phyloP scores from a whole-genome alignment of 2,113 vertebrate genomes.

The Casuarius casuarius region DNA sequence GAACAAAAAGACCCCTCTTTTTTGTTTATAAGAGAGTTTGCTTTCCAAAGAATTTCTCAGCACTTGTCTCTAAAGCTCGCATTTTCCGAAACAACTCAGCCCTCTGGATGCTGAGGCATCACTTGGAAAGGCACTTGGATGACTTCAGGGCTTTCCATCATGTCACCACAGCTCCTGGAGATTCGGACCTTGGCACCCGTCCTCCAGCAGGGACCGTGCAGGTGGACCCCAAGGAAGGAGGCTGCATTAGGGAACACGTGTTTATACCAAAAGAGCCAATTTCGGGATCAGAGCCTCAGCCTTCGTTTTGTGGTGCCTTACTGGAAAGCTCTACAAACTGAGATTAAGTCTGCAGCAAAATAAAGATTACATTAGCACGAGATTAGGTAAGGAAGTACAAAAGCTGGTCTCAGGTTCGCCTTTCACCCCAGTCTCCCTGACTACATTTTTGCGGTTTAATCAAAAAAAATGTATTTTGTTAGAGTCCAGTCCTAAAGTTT shows the following conservation, averaged over 20 bases:
- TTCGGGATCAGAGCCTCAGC: not conserved
- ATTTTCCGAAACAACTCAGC: not conserved
- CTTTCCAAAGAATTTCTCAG: not conserved
- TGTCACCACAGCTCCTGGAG: not conserved
- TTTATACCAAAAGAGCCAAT: not conserved
- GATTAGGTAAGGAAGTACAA: not conserved
- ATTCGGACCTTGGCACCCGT: not conserved
- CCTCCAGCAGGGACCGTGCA: not conserved
- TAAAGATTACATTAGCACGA: not conserved
- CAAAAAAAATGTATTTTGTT: conserved; percentile 13
- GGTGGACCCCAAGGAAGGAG: rapidly evolving
- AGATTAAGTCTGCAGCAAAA: not conserved
- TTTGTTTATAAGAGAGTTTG: not conserved
- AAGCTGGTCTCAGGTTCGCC: conserved; percentile 5
- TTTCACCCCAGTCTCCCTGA: not conserved
- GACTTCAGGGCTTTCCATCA: not conserved
- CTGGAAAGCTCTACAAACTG: not conserved
- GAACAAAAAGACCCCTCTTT: not conserved
- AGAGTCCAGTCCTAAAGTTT: conserved; percentile 6
- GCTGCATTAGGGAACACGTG: not conserved
- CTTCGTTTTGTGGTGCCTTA: not conserved
- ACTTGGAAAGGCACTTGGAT: not conserved
- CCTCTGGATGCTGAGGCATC: not conserved
- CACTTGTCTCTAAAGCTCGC: not conserved
- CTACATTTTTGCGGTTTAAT: conserved; percentile 19